A percentile compares a stretch with the other conserved stretches of the same genome.
Evolutionary conservation across 2,888 invertebrate species (phyloP).

Genomic region (Cephonodes hylas): DNA sequence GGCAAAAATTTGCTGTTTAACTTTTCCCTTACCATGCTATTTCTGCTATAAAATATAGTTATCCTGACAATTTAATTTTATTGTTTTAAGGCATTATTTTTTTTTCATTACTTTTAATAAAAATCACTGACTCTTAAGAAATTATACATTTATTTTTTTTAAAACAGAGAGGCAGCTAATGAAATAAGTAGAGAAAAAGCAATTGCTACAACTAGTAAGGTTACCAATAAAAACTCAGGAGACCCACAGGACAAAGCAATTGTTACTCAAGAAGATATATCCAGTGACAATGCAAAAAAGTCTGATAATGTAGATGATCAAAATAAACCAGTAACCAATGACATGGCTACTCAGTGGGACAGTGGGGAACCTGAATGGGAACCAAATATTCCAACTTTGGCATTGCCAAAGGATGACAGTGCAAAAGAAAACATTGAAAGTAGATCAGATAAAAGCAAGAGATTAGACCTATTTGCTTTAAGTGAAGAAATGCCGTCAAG

Average conservation of each 20-base stretch:
- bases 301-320: constrained; percentile 23
- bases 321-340: constrained; percentile 35
- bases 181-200: constrained; percentile 68
- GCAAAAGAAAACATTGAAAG: constrained; percentile 39
- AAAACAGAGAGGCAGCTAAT: constrained; percentile 63
- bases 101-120: too few relatives aligned
- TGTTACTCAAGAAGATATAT: constrained; percentile 19
- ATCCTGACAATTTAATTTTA: too few relatives aligned
- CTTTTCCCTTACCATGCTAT: too few relatives aligned
- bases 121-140: too few relatives aligned
- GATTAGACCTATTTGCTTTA: constrained; percentile 64
- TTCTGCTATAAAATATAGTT: too few relatives aligned
- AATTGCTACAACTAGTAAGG: constrained; percentile 40
- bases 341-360: constrained; percentile 71
- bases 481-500: constrained; percentile 74
- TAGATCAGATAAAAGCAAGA: constrained; percentile 51
- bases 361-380: constrained; percentile 58
- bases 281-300: constrained; percentile 23
- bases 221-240: constrained; percentile 35
- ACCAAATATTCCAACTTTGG: constrained; percentile 49
- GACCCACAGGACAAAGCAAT: constrained; percentile 18
- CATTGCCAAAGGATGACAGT: constrained; percentile 52
- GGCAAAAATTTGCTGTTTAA: too few relatives aligned
- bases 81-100: too few relatives aligned
- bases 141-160: too few relatives aligned